Evolutionary conservation across 2,797 vertebrate species (phyloP), one percentile per base, ranked within the genome.

Genomic region (Poeciliopsis gracilis): DNA sequence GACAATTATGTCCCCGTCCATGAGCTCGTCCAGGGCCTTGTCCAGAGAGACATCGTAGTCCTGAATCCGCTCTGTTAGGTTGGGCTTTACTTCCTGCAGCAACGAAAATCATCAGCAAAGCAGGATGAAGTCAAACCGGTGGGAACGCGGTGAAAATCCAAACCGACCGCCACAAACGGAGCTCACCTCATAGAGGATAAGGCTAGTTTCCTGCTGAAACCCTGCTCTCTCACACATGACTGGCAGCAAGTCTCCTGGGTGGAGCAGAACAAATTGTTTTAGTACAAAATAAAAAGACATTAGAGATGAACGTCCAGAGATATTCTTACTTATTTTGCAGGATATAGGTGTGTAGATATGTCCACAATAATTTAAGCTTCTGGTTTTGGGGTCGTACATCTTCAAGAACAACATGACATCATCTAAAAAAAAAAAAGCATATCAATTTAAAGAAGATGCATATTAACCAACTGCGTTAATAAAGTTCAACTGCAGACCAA

Each of bases 311-410:
- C n/a, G 16, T 71, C 12, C 67, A 71, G 43, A n/a, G 12, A 41
- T 11, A 18, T 36, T 10, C 84, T 71, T 95, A 99, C 98, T 97
- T 97, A 99, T 99, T 99, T 99, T 99, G 95, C 98, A 99, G 96
- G 98, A 99, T 97, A 99, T 99, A 93, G 98, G 98, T 77, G 98
- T 99, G 93, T 99, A 99, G 97, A 99, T 99, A 96, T 99, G 98
- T 96, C 98, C 98, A 96, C 98, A 99, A 96, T 99, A 99, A 97
- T 99, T 99, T 97, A 99, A 97, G 95, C 98, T 99, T 96, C 97
- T 96, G 91, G 97, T 98, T 96, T 99, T 99, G 77, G 98, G 97
- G 93, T 99, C 98, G 82, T 99, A 99, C 98, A 99, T 99, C 95
- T 99, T 99, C 95, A 99, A 93, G 94, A 99, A 99, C 89, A 99